Conservation (phyloP, 2,888 invertebrate species). For the Rapana venosa region DNA sequence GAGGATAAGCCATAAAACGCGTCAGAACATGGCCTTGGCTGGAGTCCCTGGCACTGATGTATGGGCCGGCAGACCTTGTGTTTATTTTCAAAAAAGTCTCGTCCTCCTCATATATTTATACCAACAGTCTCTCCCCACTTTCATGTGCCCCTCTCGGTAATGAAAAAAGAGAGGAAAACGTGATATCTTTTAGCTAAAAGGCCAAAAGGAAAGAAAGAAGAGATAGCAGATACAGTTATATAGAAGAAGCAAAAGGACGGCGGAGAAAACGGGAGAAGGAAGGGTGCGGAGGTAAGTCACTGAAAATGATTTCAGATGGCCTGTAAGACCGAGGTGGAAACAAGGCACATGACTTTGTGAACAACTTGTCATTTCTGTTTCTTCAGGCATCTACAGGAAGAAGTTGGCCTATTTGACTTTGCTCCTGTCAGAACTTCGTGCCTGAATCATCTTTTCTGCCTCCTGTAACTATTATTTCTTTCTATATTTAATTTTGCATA, state of each 20-base stretch:
- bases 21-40: slow-evolving; percentile 9
- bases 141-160: no score
- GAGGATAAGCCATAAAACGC: not conserved
- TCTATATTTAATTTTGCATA: no score
- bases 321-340: no score
- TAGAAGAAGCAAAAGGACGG: not conserved
- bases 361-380: no score
- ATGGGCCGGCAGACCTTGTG: not conserved
- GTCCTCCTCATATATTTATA: not conserved
- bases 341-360: no score
- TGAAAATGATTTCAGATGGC: no score
- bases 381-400: no score
- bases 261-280: not conserved
- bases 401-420: no score
- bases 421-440: no score
- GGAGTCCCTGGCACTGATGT: slow-evolving; percentile 26
- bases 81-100: not conserved
- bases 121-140: not conserved
- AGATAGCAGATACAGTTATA: not conserved
- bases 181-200: not conserved
- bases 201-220: not conserved
- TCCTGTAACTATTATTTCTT: no score
- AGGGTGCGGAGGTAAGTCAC: not conserved
- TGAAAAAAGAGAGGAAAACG: no score
- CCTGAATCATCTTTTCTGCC: no score